Base-by-base conservation (phyloP, 1,140 invertebrate species). In the Cotesia chilonis region DNA sequence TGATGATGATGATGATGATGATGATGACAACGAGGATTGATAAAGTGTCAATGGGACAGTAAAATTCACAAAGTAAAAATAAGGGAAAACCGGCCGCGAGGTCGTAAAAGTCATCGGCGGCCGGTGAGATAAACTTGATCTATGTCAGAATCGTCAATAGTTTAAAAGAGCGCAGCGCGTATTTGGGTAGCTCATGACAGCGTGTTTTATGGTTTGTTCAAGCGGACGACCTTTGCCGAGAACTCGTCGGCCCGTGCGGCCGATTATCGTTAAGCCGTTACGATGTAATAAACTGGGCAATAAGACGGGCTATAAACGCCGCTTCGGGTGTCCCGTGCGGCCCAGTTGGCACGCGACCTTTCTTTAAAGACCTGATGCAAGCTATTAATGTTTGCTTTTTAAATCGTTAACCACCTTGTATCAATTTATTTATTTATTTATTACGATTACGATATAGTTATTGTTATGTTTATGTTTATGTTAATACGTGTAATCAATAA, bases 251-350 rank as follows among this genome's bases (percentile, higher is more conserved):
- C 54, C 51, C 59, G 63, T 60, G 65, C 54, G 67, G 63, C 71
- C 71, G 76, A 80, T 78, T 82, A 85, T 85, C 84, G 84, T 86
- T 85, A 84, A 84, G 57, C 77, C 72, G 80, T 86, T 84, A 87
- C 84, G 84, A 85, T 77, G 84, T 78, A 85, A 86, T 87, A 85
- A 87, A 86, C 79, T 79, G 37, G 80, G 79, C 76, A 81, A 83
- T 84, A 82, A 84, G 80, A 83, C 79, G 78, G 70, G 78, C 84
- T 81, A 85, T 85, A 85, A 86, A 84, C 76, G 78, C 77, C 72
- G 57, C 69, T 77, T 71, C 71, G 77, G 75, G 73, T 76, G 69
- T 81, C 78, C 79, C 76, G 80, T 74, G 76, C 74, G 76, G 77
- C 51, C 47, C 37, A 73, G 71, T 76, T 80, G 84, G 79, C 85